Evolutionary conservation across 2,113 vertebrate species (phyloP), one percentile per base, ranked within the genome.

Genomic region (Apodemus sylvaticus): DNA sequence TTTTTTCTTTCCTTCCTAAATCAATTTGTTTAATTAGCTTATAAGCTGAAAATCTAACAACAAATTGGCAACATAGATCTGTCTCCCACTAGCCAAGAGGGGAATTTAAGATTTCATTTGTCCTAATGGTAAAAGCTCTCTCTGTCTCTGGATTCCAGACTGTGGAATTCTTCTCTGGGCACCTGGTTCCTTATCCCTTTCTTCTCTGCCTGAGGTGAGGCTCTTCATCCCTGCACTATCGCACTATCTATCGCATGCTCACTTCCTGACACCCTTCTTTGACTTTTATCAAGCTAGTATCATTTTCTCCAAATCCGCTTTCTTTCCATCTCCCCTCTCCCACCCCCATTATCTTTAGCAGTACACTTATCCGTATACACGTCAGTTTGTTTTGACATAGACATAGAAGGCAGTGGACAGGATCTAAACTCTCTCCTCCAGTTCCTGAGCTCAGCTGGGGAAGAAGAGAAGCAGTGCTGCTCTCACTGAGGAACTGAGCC

Each of bases 401-500:
- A 91, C 26, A 19, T 6, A 76, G 68, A 93, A 82, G 48, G n/a
- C 29, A 71, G 70, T 34, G 45, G 42, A 29, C 58, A 88, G n/a
- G 22, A 92, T 95, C 92, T 78, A 53, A 91, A 79, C 45, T 74
- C 70, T 7, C 62, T 94, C 24, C 53, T 85, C 60, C 17, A 11
- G 76, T 92, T 93, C 31, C 5, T 0, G 0, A 86, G 58, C 14
- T 64, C 86, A 62, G 39, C 22, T 36, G 62, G 39, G 71, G 74
- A 96, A 90, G 42, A 82, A 95, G 60, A 90, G 86, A 26, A 96
- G 22, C 2, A 48, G 55, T 48, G 42, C 51, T 88, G 45, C 83
- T 90, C 87, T 55, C 81, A 3, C 1, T 85, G 70, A 94, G 96
- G 96, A 93, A 53, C 71, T 91, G 29, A 66, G 82, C 74, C 78